Percentiles rank a stretch among this genome's conserved stretches.
phyloP scores from a whole-genome alignment of 2,888 invertebrate species.

The Hipparchia sbordonii region DNA sequence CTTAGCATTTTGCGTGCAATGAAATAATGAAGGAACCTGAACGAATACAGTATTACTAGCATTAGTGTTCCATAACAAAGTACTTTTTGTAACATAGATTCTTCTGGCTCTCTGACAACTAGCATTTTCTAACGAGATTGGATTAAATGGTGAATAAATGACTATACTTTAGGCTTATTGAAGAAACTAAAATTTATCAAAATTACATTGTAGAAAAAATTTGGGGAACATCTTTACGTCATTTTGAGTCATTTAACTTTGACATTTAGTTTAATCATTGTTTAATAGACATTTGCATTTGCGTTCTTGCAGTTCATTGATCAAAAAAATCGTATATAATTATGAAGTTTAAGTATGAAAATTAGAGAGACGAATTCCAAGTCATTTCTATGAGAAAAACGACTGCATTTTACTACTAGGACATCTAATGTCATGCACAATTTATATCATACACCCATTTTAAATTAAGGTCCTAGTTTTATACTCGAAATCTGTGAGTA shows the following conservation, averaged over 20 bases:
- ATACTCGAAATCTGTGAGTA: no score
- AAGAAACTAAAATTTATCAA: neutral
- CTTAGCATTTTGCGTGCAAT: conserved; percentile 30
- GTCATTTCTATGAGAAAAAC: neutral
- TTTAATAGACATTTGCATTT: neutral
- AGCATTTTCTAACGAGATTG: conserved; percentile 49
- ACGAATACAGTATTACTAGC: conserved; percentile 49
- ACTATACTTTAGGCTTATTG: neutral
- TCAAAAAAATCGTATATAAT: no score
- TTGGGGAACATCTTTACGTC: neutral
- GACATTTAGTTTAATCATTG: neutral
- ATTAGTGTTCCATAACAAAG: conserved; percentile 50
- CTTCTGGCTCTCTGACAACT: conserved; percentile 51
- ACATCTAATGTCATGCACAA: no score
- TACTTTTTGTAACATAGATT: conserved; percentile 45
- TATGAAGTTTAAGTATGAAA: no score
- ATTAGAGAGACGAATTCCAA: neutral
- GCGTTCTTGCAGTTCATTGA: no score
- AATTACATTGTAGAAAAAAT: neutral
- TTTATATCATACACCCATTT: no score
- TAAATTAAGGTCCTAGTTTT: no score
- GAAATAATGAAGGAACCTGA: conserved; percentile 50
- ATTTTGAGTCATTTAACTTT: neutral
- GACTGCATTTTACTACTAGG: neutral
- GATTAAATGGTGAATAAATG: neutral